Conservation (phyloP, 2,797 vertebrate genomes). For the Bovichtus diacanthus region DNA sequence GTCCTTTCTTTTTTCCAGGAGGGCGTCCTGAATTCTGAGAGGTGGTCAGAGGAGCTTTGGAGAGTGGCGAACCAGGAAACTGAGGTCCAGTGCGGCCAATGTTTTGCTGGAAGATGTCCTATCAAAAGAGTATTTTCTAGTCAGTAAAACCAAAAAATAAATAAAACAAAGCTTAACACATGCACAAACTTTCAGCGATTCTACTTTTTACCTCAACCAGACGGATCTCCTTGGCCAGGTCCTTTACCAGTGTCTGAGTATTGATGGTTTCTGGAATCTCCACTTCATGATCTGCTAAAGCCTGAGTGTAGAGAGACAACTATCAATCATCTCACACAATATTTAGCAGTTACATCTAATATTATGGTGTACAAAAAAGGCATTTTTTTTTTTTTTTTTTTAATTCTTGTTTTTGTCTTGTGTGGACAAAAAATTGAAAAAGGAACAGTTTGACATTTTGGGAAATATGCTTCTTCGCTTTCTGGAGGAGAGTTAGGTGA, state of each 20-base stretch:
- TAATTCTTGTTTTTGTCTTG: too few species aligned
- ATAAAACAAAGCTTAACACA: too few species aligned
- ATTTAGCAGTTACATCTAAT: constrained; percentile 4
- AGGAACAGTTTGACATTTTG: not conserved
- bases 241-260: constrained; percentile 91
- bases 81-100: constrained; percentile 88
- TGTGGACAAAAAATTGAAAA: too few species aligned
- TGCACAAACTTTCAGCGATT: not conserved
- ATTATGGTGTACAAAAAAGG: not conserved
- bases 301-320: constrained; percentile 76
- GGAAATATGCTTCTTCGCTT: too few species aligned
- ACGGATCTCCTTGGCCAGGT: constrained; percentile 94
- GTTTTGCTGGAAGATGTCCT: constrained; percentile 95
- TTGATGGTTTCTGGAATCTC: constrained; percentile 95
- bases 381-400: too few species aligned
- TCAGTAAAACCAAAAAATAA: not conserved
- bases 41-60: constrained; percentile 82
- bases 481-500: not conserved
- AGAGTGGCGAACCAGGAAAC: constrained; percentile 86
- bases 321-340: not conserved
- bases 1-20: constrained; percentile 90
- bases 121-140: constrained; percentile 17
- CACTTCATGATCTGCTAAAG: constrained; percentile 90
- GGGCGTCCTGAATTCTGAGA: constrained; percentile 85
- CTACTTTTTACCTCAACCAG: constrained; percentile 89